Percentiles rank a stretch among this genome's conserved stretches.
phyloP scores from a whole-genome alignment of 2,888 invertebrate species.

The Luperina nickerlii region DNA sequence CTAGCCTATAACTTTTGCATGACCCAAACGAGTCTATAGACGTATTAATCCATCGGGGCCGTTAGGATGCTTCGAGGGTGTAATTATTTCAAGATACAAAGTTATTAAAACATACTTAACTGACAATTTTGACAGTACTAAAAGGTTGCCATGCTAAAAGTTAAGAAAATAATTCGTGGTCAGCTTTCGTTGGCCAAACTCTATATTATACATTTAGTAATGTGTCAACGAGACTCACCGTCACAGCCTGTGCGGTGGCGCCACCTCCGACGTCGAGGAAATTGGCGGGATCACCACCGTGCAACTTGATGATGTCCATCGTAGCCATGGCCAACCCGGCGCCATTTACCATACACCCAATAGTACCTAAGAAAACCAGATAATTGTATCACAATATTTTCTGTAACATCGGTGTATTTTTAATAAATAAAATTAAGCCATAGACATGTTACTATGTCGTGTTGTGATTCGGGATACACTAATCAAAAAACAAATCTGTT shows the following conservation, averaged over 20 bases:
- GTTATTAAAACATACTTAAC: too few species aligned
- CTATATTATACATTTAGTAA: neutral
- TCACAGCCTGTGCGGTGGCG: conserved; percentile 96
- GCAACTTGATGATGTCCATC: conserved; percentile 99
- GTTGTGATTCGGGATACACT: neutral
- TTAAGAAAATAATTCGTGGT: too few species aligned
- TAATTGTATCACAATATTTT: neutral
- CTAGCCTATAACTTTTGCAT: too few species aligned
- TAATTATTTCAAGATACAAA: too few species aligned
- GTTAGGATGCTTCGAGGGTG: too few species aligned
- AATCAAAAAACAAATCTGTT: neutral
- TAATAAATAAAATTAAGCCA: neutral
- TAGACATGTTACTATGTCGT: neutral
- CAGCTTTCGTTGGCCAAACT: too few species aligned
- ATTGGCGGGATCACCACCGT: conserved; percentile 98
- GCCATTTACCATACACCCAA: conserved; percentile 99
- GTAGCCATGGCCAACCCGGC: conserved; percentile 99
- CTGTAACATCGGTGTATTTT: neutral
- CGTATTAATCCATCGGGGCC: too few species aligned
- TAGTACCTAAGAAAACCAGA: conserved; percentile 88
- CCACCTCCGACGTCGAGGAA: conserved; percentile 99
- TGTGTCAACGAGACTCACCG: conserved; percentile 89
- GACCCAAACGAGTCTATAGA: too few species aligned
- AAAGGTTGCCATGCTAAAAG: too few species aligned
- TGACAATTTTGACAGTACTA: too few species aligned